These are phyloP conservation scores for Pelobates cultripes DNA, from an alignment of 2,797 vertebrate species.

Conservation along the genomic window DNA sequence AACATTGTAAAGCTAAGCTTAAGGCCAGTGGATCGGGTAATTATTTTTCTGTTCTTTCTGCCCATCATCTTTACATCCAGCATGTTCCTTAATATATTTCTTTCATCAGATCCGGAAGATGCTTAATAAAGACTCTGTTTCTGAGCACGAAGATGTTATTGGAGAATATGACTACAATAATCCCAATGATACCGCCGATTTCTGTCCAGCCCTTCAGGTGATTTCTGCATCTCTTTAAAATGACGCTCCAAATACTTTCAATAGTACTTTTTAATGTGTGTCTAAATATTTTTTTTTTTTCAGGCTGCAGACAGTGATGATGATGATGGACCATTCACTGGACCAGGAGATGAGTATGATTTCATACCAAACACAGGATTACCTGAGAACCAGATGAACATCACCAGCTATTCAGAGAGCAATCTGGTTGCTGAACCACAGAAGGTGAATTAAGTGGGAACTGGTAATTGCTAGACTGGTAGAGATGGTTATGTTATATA, in stretches of 20 bases:
- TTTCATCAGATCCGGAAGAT: conserved; percentile 71
- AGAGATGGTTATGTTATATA: background rate
- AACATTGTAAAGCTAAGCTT: conserved; percentile 80
- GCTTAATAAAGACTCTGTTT: conserved; percentile 57
- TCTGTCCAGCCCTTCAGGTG: conserved; percentile 90
- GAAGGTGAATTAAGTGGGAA: conserved; percentile 72
- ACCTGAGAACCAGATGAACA: conserved; percentile 42
- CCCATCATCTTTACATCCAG: background rate
- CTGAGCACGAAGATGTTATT: conserved; percentile 78
- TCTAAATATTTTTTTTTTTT: conserved; percentile 20
- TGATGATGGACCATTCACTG: conserved; percentile 72
- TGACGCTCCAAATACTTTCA: background rate
- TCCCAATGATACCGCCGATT: conserved; percentile 88
- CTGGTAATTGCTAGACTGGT: background rate
- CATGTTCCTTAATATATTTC: background rate
- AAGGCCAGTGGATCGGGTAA: conserved; percentile 83
- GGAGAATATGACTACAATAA: conserved; percentile 92
- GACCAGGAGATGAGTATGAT: conserved; percentile 63
- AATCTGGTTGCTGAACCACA: conserved; percentile 88
- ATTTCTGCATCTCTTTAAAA: background rate
- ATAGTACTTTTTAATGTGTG: background rate
- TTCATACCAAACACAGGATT: conserved; percentile 59
- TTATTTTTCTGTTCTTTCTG: conserved; percentile 20
- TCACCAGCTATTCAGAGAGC: conserved; percentile 78
- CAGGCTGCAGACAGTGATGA: conserved; percentile 81